Evolutionary conservation across 1,140 invertebrate genomes (phyloP), one percentile per base, ranked within the genome.

Genomic region (Pentalonia nigronervosa): DNA sequence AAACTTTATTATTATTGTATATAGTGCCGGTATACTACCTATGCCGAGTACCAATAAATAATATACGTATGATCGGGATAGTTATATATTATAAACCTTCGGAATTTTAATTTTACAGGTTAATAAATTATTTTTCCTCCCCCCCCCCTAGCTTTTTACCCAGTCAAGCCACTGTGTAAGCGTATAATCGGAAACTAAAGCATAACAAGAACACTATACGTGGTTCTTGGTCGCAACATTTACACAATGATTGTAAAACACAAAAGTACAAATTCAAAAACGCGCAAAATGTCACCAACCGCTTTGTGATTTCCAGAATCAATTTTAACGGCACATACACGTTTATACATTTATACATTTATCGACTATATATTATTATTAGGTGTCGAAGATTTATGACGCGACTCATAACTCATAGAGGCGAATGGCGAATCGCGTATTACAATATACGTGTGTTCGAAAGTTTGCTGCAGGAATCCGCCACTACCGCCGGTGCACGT

Each of bases 371-470:
- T 34, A 36, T 21, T 83, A 76, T 34, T 34, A 34, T 76, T 11
- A 20, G 87, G 50, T 41, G 4, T 41, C 41, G 41, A 41, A 89
- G 87, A 89, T 89, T 89, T 89, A 89, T 89, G 87, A 89, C 48
- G 34, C 23, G 20, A 7, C 50, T 11, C 50, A 30, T 48, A 50
- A 30, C 9, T 86, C 84, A n/a, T 86, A 45, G 25, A 14, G 45
- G 25, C 45, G 25, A 47, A 3, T 25, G 9, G 41, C 83, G 83
- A 86, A 25, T 41, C 0, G 4, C 23, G 11, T 84, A 84, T 45
- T 9, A 41, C 41, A 41, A 45, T 84, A 2, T 86, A 4, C 30
- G 30, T 45, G 25, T 30, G 45, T 84, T 14, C 23, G 11, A 25
- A 34, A 83, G 23, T 47, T 41, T 25, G 23, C 25, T 47, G 30